Evolutionary conservation across 2,888 invertebrate species (phyloP), one percentile per base, ranked within the genome.

Genomic region (Nudaria mundana): DNA sequence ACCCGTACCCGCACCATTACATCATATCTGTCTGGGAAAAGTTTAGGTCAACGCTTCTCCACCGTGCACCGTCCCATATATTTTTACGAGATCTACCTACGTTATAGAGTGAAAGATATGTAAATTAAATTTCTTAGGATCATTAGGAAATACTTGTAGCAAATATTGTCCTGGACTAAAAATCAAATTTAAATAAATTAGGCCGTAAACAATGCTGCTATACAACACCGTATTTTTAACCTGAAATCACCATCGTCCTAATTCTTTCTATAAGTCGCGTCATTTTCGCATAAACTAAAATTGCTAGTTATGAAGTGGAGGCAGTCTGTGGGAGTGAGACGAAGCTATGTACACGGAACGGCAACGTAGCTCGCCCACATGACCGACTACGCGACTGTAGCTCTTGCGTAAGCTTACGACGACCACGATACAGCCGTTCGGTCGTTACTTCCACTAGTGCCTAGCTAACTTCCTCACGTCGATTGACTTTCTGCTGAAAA

Each of bases 351-450:
- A 66, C 57, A 62, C 81, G 65, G 69, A 71, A 65, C 71, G 86
- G 85, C 87, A 87, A 86, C 87, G 75, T 68, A 73, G 83, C 86
- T 48, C 63, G 71, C 71, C 81, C 84, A 86, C 83, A 86, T 86
- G 85, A 86, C 76, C 67, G 71, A 73, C 71, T 76, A 8, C n/a
- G n/a, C n/a, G n/a, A n/a, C 5, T 18, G 77, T 78, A 80, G 76
- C 71, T 82, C 84, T 87, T 87, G 85, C 87, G 88, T 87, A 87
- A 87, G 83, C 77, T 75, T 79, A 71, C 80, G 76, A 74, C 76
- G 71, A 79, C 76, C 75, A 79, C 81, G 65, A 62, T 61, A 68
- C 69, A 68, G 64, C 54, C 43, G 63, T 61, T 68, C 69, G 68
- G 64, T 53, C 43, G 52, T 47, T 65, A 56, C 55, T 52, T 63